phyloP scores from a whole-genome alignment of 2,797 vertebrate species.

The Sebastes hopkinsi region DNA sequence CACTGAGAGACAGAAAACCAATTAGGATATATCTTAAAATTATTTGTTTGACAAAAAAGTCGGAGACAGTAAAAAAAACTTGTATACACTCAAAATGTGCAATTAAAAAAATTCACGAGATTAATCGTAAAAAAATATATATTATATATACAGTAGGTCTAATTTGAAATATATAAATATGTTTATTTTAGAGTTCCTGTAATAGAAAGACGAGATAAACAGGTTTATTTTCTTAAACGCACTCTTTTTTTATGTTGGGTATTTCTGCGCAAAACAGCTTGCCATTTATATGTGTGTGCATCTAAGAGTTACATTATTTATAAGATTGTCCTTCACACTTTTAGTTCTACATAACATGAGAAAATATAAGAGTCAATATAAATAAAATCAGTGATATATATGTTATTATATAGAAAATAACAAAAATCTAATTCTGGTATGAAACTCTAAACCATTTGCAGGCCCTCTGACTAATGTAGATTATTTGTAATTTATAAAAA shows the following conservation, averaged over 20 bases:
- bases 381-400: background rate
- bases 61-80: background rate
- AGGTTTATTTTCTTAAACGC: background rate
- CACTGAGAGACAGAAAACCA: conserved; percentile 34
- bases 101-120: background rate
- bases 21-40: background rate
- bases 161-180: background rate
- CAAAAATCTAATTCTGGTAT: background rate
- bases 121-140: background rate
- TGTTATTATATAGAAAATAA: background rate
- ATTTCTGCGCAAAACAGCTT: background rate
- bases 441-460: background rate
- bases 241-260: background rate
- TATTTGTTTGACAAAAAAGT: background rate
- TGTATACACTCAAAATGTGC: background rate
- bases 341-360: background rate
- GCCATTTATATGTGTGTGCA: background rate
- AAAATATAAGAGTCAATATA: background rate
- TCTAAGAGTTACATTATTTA: background rate
- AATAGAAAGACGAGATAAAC: background rate
- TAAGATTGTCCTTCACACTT: background rate
- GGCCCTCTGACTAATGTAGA: background rate
- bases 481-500: background rate
- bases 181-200: background rate
- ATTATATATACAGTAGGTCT: background rate